A percentile compares a stretch with the other conserved stretches of the same genome.
Conservation (phyloP, 2,888 invertebrate species). For the Tanaodytes sp. region DNA sequence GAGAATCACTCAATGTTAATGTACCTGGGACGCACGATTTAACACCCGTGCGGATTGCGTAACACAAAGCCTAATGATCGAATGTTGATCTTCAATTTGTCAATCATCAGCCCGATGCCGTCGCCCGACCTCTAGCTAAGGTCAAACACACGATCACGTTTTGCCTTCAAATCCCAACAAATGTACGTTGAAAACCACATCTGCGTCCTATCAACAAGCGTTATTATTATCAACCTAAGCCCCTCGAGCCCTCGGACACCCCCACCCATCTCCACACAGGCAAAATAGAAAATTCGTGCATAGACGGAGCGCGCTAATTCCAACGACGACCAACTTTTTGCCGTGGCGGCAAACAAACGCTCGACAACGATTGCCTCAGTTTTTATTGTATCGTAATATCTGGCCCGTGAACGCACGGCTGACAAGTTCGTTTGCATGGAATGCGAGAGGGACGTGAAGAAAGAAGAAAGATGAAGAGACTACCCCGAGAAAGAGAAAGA, state of each 20-base stretch:
- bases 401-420: conserved; percentile 39
- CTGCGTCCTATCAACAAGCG: no score
- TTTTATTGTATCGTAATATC: conserved; percentile 38
- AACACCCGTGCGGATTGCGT: conserved; percentile 52
- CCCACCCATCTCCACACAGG: no score
- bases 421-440: conserved; percentile 24
- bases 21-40: conserved; percentile 50
- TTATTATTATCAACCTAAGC: no score
- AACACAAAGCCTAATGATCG: conserved; percentile 41
- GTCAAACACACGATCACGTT: conserved; percentile 50
- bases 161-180: no score
- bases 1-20: conserved; percentile 55
- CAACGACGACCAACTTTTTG: no score
- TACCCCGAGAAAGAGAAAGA: no score
- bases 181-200: no score
- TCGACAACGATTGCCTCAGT: conserved; percentile 29
- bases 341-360: background rate
- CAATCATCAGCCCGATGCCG: conserved; percentile 27
- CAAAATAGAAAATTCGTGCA: no score
- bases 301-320: no score
- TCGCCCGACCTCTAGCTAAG: conserved; percentile 35
- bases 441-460: no score
- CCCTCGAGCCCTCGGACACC: no score
- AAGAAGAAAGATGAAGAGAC: no score
- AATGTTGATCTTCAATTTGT: conserved; percentile 49